Evolutionary conservation across 2,888 invertebrate genomes (phyloP), one percentile per base, ranked within the genome.

Genomic region (Harpalus rubripes): DNA sequence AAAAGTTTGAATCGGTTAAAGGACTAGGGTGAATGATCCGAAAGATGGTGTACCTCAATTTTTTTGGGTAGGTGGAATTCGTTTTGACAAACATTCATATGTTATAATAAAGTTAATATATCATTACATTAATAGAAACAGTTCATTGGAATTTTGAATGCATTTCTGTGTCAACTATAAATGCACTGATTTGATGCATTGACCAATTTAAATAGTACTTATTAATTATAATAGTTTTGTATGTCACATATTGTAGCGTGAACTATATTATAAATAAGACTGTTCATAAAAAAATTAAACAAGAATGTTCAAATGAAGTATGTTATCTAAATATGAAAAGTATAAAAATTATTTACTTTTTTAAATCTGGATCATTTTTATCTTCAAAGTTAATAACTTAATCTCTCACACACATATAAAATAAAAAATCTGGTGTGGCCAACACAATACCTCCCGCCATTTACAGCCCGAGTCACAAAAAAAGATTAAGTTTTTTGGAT

Each of bases 131-230:
- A 61, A 61, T 63, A 15, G 18, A 59, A 59, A 61, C 16, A 61
- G 18, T 61, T 61, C 5, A 52, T 52, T 52, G 44, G 12, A 12
- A 52, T 52, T 52, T 52, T 12, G 44, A 52, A 63, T 63, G 15
- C 63, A 22, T 63, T 63, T 12, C 15, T 59, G 26, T 15, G 39
- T 39, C 16, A 44, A 18, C 18, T 12, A 74, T 74, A 44, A 41
- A 18, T 74, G 44, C 41, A 39, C 12, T 74, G 18, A 74, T 74
- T 41, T 81, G 65, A 81, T 52, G 81, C 26, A 52, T 68, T 32
- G 72, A 82, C 82, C 72, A 65, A 82, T 82, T 72, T 82, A 82
- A 58, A 82, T 82, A 72, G 52, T 82, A 68, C 72, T 82, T 82
- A 82, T 82, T 82, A 82, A 82, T 82, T 56, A 82, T 72, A 58